These are phyloP conservation scores for Furnarius figulus DNA, from an alignment of 2,113 vertebrate species.

Conservation along the genomic window DNA sequence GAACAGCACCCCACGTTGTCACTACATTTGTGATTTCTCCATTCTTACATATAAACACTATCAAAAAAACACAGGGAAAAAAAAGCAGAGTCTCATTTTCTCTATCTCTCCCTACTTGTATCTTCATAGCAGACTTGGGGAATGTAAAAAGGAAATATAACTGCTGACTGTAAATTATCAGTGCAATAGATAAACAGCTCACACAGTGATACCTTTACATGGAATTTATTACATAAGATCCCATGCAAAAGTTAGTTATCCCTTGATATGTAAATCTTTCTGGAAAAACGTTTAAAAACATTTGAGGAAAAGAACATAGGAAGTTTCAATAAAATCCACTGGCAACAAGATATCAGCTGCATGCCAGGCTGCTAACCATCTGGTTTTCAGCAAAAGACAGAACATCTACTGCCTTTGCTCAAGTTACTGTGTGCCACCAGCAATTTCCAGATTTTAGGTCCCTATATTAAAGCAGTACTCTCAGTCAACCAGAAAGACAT, in stretches of 20 bases:
- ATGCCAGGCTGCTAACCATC: background rate
- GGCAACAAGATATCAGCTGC: background rate
- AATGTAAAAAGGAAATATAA: background rate
- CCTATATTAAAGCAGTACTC: background rate
- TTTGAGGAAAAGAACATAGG: background rate
- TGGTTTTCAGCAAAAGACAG: background rate
- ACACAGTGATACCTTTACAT: fast-evolving
- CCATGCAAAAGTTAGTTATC: background rate
- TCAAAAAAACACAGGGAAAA: background rate
- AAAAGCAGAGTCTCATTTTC: background rate
- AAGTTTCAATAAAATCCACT: background rate
- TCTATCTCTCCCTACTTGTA: background rate
- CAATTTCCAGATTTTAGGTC: background rate
- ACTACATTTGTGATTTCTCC: background rate
- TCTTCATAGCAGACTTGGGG: background rate
- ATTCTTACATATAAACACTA: background rate
- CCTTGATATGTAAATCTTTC: background rate
- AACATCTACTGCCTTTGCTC: background rate
- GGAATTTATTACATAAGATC: background rate
- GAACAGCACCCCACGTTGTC: background rate
- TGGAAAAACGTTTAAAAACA: background rate
- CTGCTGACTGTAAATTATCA: background rate
- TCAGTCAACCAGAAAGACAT: background rate
- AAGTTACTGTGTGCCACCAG: background rate
- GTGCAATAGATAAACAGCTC: background rate